Evolutionary conservation across 2,797 vertebrate species (phyloP).

Genomic region (Sarcophilus harrisii): DNA sequence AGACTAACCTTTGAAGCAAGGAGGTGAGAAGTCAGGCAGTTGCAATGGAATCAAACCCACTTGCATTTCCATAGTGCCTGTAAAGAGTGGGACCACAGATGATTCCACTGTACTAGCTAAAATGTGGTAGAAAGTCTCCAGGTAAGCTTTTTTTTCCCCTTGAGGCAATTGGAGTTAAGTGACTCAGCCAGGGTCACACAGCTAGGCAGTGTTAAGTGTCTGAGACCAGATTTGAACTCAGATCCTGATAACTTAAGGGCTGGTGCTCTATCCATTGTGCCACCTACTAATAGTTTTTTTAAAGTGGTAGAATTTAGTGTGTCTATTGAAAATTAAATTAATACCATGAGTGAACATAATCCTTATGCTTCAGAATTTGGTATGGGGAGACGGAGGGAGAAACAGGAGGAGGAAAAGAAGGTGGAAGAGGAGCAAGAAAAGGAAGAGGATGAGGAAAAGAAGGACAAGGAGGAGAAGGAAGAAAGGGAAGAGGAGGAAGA

Average conservation of each 20-base stretch:
- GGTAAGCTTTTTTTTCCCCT: not conserved
- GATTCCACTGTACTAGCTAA: not conserved
- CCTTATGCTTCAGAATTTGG: not conserved
- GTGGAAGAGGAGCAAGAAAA: not conserved
- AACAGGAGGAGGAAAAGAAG: not conserved
- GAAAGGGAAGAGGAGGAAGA: not conserved
- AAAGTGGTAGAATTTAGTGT: not conserved
- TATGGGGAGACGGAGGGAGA: not conserved
- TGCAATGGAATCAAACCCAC: not conserved
- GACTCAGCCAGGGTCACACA: too few relatives aligned
- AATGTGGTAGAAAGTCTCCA: not conserved
- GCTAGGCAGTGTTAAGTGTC: too few relatives aligned
- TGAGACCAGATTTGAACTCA: too few relatives aligned
- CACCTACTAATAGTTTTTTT: not conserved
- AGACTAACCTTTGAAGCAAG: not conserved
- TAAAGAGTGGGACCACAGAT: not conserved
- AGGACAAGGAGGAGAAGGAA: not conserved
- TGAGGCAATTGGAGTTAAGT: too few relatives aligned
- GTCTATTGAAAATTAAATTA: not conserved
- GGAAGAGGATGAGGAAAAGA: not conserved
- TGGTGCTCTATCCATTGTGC: too few relatives aligned
- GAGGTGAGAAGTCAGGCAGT: not conserved
- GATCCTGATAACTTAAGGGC: too few relatives aligned
- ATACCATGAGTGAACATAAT: not conserved
- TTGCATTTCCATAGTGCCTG: not conserved